Evolutionary conservation across 2,113 vertebrate genomes (phyloP).

Genomic region (Turnix velox): DNA sequence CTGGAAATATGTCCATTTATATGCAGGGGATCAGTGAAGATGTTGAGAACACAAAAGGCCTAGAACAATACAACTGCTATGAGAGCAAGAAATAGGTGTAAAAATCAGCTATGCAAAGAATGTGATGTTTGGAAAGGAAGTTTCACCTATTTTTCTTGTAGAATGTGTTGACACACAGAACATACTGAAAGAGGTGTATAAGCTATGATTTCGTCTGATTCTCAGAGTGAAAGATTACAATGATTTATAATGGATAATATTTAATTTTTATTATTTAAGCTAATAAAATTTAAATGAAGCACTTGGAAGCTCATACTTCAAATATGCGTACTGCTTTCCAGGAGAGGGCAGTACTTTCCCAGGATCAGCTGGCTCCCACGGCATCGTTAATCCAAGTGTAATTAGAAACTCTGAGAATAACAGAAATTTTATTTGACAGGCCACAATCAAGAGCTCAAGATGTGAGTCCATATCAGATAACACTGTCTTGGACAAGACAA

Average conservation of each 20-base stretch:
- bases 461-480: constrained; percentile 78
- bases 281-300: not conserved
- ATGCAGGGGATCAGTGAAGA: not conserved
- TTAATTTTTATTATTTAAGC: not conserved
- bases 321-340: not conserved
- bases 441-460: constrained; percentile 82
- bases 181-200: not conserved
- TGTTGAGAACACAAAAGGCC: not conserved
- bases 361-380: constrained; percentile 33
- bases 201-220: not conserved
- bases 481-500: constrained; percentile 74
- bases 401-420: constrained; percentile 80
- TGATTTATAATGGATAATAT: not conserved
- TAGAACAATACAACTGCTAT: not conserved
- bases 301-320: fast-evolving
- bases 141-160: not conserved
- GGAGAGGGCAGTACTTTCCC: not conserved
- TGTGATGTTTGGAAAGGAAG: not conserved
- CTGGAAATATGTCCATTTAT: not conserved
- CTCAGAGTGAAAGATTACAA: not conserved
- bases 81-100: not conserved
- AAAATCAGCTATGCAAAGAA: not conserved
- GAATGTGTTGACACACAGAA: not conserved
- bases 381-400: constrained; percentile 72
- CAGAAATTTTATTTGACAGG: constrained; percentile 78